Conservation (phyloP, 2,113 vertebrate genomes). For the Semicossyphus pulcher region DNA sequence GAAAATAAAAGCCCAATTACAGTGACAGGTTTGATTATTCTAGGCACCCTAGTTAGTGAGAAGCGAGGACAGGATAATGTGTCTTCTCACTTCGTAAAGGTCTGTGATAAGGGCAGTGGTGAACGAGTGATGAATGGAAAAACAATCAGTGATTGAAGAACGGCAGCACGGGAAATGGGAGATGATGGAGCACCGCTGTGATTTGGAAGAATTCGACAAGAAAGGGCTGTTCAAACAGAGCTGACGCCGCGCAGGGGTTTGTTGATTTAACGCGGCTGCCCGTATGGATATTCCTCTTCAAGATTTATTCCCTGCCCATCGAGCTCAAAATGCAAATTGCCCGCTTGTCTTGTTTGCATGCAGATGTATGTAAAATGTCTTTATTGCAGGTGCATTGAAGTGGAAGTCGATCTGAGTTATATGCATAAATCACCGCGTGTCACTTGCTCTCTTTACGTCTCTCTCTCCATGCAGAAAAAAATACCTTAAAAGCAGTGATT, state of each 20-base stretch:
- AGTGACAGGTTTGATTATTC: slow-evolving; percentile 30
- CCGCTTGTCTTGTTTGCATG: slow-evolving; percentile 56
- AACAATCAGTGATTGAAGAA: slow-evolving; percentile 28
- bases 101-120: neutral
- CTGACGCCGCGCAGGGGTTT: neutral
- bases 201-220: slow-evolving; percentile 11
- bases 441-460: neutral
- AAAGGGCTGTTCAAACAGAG: slow-evolving; percentile 17
- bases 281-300: slow-evolving; percentile 26
- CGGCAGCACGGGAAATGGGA: slow-evolving; percentile 4
- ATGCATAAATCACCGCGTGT: neutral
- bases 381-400: slow-evolving; percentile 36
- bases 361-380: slow-evolving; percentile 54
- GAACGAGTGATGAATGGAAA: slow-evolving; percentile 27
- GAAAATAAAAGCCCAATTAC: slow-evolving; percentile 30
- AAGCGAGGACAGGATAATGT: slow-evolving; percentile 10
- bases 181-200: slow-evolving; percentile 24
- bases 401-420: slow-evolving; percentile 7
- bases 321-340: slow-evolving; percentile 55
- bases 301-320: slow-evolving; percentile 50
- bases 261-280: slow-evolving; percentile 46
- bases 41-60: neutral
- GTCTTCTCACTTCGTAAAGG: neutral
- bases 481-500: slow-evolving; percentile 11
- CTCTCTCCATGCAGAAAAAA: neutral